phyloP scores from a whole-genome alignment of 2,113 vertebrate species.

The Prolemur simus region DNA sequence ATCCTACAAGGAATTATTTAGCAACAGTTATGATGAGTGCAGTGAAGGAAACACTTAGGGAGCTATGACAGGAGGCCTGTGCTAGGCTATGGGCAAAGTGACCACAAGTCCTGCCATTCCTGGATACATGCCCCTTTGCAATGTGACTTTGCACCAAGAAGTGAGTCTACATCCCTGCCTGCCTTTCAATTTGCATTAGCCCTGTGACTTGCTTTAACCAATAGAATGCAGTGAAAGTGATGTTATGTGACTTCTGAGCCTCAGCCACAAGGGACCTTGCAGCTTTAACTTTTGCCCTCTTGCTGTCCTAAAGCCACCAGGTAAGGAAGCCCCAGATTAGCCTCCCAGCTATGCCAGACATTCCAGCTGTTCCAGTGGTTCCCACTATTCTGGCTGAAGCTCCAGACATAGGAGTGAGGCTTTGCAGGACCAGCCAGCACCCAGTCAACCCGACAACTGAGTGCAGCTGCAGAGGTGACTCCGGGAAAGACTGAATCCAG shows the following conservation, averaged over 20 bases:
- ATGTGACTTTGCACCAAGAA: neutral
- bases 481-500: neutral
- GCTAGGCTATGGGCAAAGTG: neutral
- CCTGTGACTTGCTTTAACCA: neutral
- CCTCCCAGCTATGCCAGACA: neutral
- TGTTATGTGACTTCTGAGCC: neutral
- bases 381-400: neutral
- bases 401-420: neutral
- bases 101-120: neutral
- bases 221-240: neutral
- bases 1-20: neutral
- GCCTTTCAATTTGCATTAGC: neutral
- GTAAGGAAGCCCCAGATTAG: neutral
- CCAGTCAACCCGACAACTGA: neutral
- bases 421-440: neutral
- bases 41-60: neutral
- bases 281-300: neutral
- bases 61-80: neutral
- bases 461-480: neutral
- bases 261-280: neutral
- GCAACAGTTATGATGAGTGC: neutral
- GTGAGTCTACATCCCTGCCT: neutral
- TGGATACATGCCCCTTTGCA: neutral
- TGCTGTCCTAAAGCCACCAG: neutral
- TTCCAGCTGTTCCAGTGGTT: neutral